Evolutionary conservation across 2,113 vertebrate genomes (phyloP), one percentile per base, ranked within the genome.

Genomic region (Aspidoscelis tigris): DNA sequence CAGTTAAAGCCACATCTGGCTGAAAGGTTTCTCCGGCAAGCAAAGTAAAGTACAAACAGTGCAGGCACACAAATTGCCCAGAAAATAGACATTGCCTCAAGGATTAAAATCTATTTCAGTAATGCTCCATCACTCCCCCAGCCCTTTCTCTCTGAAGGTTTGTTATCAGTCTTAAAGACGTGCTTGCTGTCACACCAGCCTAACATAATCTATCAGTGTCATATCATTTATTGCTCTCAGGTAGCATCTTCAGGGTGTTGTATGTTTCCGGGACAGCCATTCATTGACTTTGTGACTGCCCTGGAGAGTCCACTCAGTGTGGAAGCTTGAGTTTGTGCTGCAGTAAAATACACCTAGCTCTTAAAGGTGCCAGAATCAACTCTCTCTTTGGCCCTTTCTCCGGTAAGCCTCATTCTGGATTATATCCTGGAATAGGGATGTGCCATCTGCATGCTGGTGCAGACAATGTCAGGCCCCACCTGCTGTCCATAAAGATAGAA

Each of bases 151-250:
- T 3, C 22, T 58, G 65, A 44, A 70, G 64, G 21, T 39, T 76
- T 55, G 50, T 41, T 50, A 84, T 77, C 75, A 77, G 50, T 71
- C 75, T 84, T 70, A 20, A 11, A 24, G 33, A 71, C 50, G 10
- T 71, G 66, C 65, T 50, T 61, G 66, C 65, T 84, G 75, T 78
- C 82, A 61, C 50, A 77, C 39, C 77, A 84, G n/a, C 39, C 41
- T n/a, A 70, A 77, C 47, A 65, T 43, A 43, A 58, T 84, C 74
- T 33, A 55, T 84, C 82, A 84, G 74, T 84, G 82, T 84, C 82
- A 21, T 58, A 71, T 70, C 74, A 84, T 77, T 77, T 58, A 70
- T 78, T 75, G 69, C 33, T 84, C 74, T 16, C 55, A 58, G 50
- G 64, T 69, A 69, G 74, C 66, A 69, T 69, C 74, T 10, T 26